phyloP scores from a whole-genome alignment of 53 echinoderm and acorn worm species.

The Echinarachnius parma region DNA sequence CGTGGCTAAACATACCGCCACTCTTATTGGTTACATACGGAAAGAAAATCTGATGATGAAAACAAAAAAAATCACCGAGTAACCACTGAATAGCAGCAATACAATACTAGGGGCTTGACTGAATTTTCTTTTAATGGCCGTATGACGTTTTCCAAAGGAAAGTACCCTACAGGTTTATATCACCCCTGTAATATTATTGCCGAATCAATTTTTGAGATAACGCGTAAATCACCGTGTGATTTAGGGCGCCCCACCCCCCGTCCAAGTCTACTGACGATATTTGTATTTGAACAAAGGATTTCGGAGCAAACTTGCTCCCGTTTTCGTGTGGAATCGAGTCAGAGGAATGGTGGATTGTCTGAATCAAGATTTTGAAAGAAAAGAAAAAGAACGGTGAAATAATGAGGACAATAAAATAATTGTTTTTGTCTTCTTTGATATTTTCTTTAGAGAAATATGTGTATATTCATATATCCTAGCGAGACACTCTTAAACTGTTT shows the following conservation, averaged over 20 bases:
- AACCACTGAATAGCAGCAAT: too few species aligned
- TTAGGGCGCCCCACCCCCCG: too few species aligned
- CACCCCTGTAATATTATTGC: constrained; percentile 16
- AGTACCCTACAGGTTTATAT: neutral
- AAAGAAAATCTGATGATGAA: constrained; percentile 10
- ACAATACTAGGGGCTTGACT: too few species aligned
- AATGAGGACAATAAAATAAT: constrained; percentile 1
- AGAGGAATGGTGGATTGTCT: neutral
- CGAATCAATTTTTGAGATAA: constrained; percentile 17
- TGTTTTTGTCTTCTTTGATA: too few species aligned
- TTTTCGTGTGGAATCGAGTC: neutral
- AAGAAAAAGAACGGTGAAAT: neutral
- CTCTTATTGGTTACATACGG: constrained; percentile 27
- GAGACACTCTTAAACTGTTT: too few species aligned
- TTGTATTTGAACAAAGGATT: constrained; percentile 11
- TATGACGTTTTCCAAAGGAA: neutral
- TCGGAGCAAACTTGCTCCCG: neutral
- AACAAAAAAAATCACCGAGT: too few species aligned
- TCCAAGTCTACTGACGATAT: neutral
- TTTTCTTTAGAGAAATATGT: too few species aligned
- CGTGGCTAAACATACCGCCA: constrained; percentile 13
- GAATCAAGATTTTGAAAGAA: neutral
- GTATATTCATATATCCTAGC: too few species aligned
- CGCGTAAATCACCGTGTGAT: constrained; percentile 24
- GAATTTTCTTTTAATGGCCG: neutral